These are phyloP conservation scores for Lethocerus indicus DNA, from an alignment of 1,140 invertebrate species.

Conservation along the genomic window DNA sequence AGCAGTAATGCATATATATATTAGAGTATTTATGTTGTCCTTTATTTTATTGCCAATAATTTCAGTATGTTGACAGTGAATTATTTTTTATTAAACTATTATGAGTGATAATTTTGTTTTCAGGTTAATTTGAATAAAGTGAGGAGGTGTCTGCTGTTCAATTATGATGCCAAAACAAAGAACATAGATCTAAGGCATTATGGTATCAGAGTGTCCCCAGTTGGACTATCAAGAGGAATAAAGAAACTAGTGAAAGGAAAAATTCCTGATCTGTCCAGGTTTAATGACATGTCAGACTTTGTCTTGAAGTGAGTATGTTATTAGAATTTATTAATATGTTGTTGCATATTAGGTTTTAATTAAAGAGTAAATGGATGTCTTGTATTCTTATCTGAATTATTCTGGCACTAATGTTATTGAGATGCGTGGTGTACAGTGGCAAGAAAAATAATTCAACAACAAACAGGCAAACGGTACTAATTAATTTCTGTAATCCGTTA, in stretches of 20 bases:
- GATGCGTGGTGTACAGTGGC: too few species aligned
- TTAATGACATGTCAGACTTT: slow-evolving; percentile 80
- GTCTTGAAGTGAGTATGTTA: slow-evolving; percentile 50
- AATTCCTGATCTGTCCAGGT: slow-evolving; percentile 77
- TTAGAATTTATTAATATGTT: slow-evolving; percentile 3
- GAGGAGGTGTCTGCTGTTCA: slow-evolving; percentile 74
- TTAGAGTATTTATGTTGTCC: too few species aligned
- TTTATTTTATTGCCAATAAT: too few species aligned
- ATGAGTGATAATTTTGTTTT: slow-evolving; percentile 19
- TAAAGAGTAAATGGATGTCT: too few species aligned
- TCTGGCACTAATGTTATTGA: too few species aligned
- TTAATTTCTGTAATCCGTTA: too few species aligned
- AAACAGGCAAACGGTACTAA: too few species aligned
- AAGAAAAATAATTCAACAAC: too few species aligned
- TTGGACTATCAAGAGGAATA: slow-evolving; percentile 78
- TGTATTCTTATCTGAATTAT: too few species aligned
- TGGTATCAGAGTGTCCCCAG: slow-evolving; percentile 62
- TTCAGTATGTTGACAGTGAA: too few species aligned
- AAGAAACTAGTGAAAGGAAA: slow-evolving; percentile 86
- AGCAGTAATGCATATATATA: too few species aligned
- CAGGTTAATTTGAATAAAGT: slow-evolving; percentile 81
- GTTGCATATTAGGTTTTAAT: neutral
- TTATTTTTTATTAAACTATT: too few species aligned
- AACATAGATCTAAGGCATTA: slow-evolving; percentile 88
- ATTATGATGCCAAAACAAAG: slow-evolving; percentile 76